These are phyloP conservation scores for Larimichthys crocea DNA, from an alignment of 2,113 vertebrate genomes.

Conservation along the genomic window DNA sequence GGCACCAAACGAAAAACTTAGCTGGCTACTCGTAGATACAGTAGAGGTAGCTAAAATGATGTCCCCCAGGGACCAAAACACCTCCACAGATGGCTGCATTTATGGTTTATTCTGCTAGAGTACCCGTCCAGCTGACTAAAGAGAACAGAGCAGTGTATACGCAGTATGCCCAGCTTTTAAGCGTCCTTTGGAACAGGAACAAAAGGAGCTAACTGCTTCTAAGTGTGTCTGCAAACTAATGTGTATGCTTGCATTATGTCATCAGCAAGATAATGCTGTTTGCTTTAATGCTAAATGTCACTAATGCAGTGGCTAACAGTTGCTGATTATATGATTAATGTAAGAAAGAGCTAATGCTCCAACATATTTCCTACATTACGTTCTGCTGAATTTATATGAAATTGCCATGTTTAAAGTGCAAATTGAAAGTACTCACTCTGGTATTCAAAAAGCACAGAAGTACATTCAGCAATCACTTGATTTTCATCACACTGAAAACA, in stretches of 20 bases:
- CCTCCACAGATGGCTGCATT: background rate
- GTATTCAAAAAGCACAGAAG: conserved; percentile 21
- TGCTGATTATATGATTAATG: conserved; percentile 3
- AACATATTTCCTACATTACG: background rate
- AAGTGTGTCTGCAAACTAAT: conserved; percentile 7
- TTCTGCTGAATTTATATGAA: background rate
- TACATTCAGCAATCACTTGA: conserved; percentile 11
- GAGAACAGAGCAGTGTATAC: background rate
- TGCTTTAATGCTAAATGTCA: conserved; percentile 6
- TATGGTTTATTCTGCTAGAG: background rate
- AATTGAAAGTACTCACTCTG: conserved; percentile 26
- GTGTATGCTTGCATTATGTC: conserved; percentile 11
- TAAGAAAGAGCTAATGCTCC: background rate
- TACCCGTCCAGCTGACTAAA: conserved; percentile 10
- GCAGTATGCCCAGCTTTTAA: background rate
- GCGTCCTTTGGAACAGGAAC: conserved; percentile 5
- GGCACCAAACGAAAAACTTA: conserved; percentile 1
- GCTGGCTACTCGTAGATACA: background rate
- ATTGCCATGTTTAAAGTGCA: conserved; percentile 20
- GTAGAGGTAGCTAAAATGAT: background rate
- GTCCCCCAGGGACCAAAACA: background rate
- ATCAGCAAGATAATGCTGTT: conserved; percentile 5
- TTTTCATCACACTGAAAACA: conserved; percentile 28
- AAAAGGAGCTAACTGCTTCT: background rate
- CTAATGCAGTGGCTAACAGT: background rate